Evolutionary conservation across 2,113 vertebrate species (phyloP).

Genomic region (Motacilla tschutschensis): DNA sequence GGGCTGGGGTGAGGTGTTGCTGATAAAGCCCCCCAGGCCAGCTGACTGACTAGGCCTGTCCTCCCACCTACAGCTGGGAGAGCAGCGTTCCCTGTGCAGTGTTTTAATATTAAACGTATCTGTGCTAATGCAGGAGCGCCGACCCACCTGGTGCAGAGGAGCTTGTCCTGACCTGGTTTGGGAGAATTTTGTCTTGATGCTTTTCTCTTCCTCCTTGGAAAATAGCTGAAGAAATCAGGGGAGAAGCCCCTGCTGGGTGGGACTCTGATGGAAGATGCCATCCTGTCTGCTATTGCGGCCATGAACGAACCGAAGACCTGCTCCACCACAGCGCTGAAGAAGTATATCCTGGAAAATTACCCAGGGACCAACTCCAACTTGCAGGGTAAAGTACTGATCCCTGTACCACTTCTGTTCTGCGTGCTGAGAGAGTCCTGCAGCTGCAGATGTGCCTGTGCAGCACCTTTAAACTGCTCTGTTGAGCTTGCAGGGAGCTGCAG

Average conservation of each 20-base stretch:
- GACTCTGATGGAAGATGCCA: constrained; percentile 88
- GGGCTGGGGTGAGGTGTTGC: not conserved
- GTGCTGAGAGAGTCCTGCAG: not conserved
- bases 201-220: constrained; percentile 81
- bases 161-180: constrained; percentile 80
- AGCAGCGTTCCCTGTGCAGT: constrained; percentile 64
- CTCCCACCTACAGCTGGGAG: constrained; percentile 37
- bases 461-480: not conserved
- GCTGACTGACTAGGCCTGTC: constrained; percentile 2
- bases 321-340: constrained; percentile 91
- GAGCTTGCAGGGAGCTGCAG: not conserved
- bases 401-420: not conserved
- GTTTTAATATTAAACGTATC: constrained; percentile 72
- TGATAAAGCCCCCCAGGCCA: not conserved
- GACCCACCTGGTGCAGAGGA: constrained; percentile 80
- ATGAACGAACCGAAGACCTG: constrained; percentile 99
- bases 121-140: constrained; percentile 80
- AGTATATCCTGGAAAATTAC: constrained; percentile 88
- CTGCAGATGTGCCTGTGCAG: not conserved
- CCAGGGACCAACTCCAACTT: constrained; percentile 88
- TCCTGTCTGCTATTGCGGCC: constrained; percentile 92
- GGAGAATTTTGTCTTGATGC: constrained; percentile 82
- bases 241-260: constrained; percentile 90
- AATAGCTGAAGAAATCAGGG: constrained; percentile 90
- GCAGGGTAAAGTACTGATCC: constrained; percentile 75